Evolutionary conservation across 2,888 invertebrate species (phyloP).

Genomic region (Amorpha juglandis): DNA sequence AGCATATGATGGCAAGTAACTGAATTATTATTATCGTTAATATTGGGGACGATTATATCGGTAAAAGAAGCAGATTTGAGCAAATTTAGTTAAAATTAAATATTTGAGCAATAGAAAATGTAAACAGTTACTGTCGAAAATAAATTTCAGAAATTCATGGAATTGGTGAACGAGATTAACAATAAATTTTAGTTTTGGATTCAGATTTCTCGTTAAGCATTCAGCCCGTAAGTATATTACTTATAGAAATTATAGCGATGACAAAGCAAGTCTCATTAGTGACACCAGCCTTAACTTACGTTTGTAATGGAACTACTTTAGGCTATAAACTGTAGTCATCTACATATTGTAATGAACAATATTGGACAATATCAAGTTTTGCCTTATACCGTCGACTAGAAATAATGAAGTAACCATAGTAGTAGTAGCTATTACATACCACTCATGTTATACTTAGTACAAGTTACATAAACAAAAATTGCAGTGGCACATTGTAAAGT

Average conservation of each 20-base stretch:
- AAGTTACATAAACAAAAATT: conserved; percentile 67
- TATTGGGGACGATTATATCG: conserved; percentile 36
- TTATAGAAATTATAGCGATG: conserved; percentile 3
- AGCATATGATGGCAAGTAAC: conserved; percentile 32
- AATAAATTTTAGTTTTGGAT: neutral
- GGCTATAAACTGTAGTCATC: conserved; percentile 18
- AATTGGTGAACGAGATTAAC: conserved; percentile 13
- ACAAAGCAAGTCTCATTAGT: conserved; percentile 10
- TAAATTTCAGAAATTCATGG: conserved; percentile 41
- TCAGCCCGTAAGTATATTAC: neutral
- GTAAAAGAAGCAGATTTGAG: conserved; percentile 69
- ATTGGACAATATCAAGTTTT: conserved; percentile 71
- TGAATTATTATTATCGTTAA: conserved; percentile 28
- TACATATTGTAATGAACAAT: conserved; percentile 56
- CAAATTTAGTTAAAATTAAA: conserved; percentile 80
- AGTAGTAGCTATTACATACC: conserved; percentile 76
- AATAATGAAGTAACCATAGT: conserved; percentile 73
- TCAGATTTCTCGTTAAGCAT: neutral
- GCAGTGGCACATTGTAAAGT: conserved; percentile 82
- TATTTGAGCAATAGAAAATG: conserved; percentile 77
- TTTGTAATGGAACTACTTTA: conserved; percentile 11
- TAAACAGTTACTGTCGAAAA: conserved; percentile 73
- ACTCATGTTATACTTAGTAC: conserved; percentile 79
- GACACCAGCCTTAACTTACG: neutral
- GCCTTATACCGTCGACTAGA: conserved; percentile 78